Conservation (phyloP, 2,113 vertebrate genomes). For the Cyprinus carpio region DNA sequence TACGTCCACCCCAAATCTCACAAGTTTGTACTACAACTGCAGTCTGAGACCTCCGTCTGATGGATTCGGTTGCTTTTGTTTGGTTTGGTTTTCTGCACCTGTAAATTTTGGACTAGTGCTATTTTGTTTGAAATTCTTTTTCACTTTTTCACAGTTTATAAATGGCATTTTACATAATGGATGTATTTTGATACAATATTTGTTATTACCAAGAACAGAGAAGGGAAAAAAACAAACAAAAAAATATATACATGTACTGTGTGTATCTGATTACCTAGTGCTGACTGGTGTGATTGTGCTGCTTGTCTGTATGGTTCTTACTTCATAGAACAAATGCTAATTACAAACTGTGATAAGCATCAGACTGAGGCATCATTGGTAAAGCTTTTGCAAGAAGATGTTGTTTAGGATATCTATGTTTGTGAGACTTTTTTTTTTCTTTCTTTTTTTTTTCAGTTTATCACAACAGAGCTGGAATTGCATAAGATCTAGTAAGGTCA, state of each 20-base stretch:
- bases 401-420: not conserved
- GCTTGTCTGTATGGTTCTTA: conserved; percentile 1
- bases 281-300: conserved; percentile 40
- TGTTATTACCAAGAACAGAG: conserved; percentile 23
- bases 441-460: too few relatives aligned
- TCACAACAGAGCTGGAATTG: too few relatives aligned
- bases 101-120: conserved; percentile 47
- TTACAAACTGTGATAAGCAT: not conserved
- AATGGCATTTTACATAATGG: conserved; percentile 42
- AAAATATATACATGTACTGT: conserved; percentile 24
- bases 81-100: conserved; percentile 60
- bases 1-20: conserved; percentile 96
- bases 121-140: conserved; percentile 65
- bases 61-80: conserved; percentile 36
- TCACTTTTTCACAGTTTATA: conserved; percentile 46
- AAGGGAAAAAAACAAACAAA: conserved; percentile 4
- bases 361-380: not conserved
- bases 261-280: conserved; percentile 42
- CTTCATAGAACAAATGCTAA: not conserved
- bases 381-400: not conserved
- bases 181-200: conserved; percentile 57
- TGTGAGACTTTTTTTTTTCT: not conserved
- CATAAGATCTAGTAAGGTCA: too few relatives aligned
- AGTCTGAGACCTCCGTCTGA: conserved; percentile 95
- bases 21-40: conserved; percentile 95